These are phyloP conservation scores for Apis mellifera DNA, from an alignment of 1,140 invertebrate species.

Conservation along the genomic window DNA sequence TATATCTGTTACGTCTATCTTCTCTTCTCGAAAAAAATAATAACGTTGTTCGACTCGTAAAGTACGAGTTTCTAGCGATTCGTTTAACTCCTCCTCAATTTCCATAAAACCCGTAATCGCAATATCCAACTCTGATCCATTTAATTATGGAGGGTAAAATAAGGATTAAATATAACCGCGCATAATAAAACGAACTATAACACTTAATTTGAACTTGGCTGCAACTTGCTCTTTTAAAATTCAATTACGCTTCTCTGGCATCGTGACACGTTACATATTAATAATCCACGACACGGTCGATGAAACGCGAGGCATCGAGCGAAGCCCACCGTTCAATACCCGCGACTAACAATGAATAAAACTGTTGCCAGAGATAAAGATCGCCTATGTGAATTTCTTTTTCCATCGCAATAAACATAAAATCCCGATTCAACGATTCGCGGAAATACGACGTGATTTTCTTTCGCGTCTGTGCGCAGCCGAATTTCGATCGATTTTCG, in stretches of 20 bases:
- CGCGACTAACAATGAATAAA: slow-evolving; percentile 6
- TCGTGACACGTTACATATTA: neutral
- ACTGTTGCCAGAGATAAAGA: slow-evolving; percentile 33
- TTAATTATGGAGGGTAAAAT: no score
- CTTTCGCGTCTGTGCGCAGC: slow-evolving; percentile 5
- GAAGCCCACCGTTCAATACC: neutral
- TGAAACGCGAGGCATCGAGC: neutral
- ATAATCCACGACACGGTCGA: neutral
- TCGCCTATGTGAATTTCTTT: neutral
- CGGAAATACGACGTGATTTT: slow-evolving; percentile 20
- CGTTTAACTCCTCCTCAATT: neutral
- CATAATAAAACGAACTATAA: neutral
- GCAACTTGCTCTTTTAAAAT: neutral
- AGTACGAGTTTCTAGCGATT: neutral
- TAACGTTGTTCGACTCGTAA: neutral
- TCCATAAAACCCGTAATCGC: neutral
- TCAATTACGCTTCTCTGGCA: neutral
- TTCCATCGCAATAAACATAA: slow-evolving; percentile 36
- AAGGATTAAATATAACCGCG: no score
- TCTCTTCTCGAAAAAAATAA: no score
- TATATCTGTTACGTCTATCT: no score
- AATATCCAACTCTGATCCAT: neutral
- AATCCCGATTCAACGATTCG: slow-evolving; percentile 30
- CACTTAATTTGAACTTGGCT: neutral
- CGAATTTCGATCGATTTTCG: neutral